phyloP scores from a whole-genome alignment of 92 coral and sea anemone genomes.

The Meandrina meandrites region DNA sequence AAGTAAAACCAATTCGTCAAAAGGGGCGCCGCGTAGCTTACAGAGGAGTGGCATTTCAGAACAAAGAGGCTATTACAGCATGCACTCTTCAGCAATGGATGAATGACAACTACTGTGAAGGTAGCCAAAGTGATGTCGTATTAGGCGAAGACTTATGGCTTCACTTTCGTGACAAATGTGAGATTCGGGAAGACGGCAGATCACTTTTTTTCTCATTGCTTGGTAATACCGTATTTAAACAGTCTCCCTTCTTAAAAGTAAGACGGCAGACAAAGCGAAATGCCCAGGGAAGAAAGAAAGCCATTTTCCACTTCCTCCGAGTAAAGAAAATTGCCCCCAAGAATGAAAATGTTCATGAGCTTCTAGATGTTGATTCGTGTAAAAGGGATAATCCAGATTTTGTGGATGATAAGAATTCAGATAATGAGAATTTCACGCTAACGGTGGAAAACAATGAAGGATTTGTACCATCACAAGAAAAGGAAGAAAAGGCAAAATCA shows the following conservation, averaged over 20 bases:
- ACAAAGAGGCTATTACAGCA: not conserved
- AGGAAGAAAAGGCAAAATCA: not conserved
- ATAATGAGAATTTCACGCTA: not conserved
- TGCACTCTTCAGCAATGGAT: conserved; percentile 19
- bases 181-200: not conserved
- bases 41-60: not conserved
- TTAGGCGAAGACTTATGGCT: conserved; percentile 1
- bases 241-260: not conserved
- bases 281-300: not conserved
- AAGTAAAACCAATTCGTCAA: not conserved
- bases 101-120: conserved; percentile 6
- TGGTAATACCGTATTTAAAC: not conserved
- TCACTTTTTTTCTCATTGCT: conserved; percentile 2
- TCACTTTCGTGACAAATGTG: not conserved
- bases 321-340: too few species aligned
- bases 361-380: too few species aligned
- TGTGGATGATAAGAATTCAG: not conserved
- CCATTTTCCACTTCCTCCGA: not conserved
- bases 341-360: too few species aligned
- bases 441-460: not conserved
- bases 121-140: not conserved
- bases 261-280: not conserved
- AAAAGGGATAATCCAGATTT: too few species aligned
- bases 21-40: not conserved
- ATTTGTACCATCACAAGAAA: not conserved